Base-by-base conservation (phyloP, 2,888 invertebrate genomes). In the Drosophila prostipennis region DNA sequence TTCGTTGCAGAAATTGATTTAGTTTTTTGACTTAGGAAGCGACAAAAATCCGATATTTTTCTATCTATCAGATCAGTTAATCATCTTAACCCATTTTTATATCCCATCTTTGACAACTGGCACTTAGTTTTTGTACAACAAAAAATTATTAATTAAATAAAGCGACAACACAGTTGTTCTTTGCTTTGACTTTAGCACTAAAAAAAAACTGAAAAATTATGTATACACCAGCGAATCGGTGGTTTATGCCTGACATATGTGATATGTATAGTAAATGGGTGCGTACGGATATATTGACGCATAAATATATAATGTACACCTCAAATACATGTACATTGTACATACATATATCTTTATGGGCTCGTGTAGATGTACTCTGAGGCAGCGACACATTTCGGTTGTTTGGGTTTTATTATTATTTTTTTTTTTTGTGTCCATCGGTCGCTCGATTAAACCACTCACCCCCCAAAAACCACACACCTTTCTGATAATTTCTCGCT, bases 151-250 rank as follows among this genome's bases (percentile, higher is more conserved):
- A 55, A 58, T 32, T 55, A 55, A 57, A 60, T 36, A 60, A 13
- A 60, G 60, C 43, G 32, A 32, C 32, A 32, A 11, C 46, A 11
- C 60, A 32, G 39, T 57, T 39, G 57, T n/a, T 40, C 55, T 39
- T 55, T 29, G 57, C 39, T 19, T 58, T 59, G 63, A 79, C 80
- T 77, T 79, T 52, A 79, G 73, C 64, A 73, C 40, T 29, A 77
- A 56, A 77, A 56, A 45, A 14, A 45, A 19, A 45, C 14, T 45
- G 67, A 77, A 79, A 77, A 74, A 77, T 80, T 77, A 80, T 77
- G 77, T 77, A 80, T 80, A 77, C 80, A 80, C 78, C 74, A 77
- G 70, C 74, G 80, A 77, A 77, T 77, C 80, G 80, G 77, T 79
- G 46, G 46, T 46, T 79, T 77, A 79, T 76, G 75, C 76, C 68